These are phyloP conservation scores for Rhagoletis zephyria DNA, from an alignment of 1,140 invertebrate species.

Conservation along the genomic window DNA sequence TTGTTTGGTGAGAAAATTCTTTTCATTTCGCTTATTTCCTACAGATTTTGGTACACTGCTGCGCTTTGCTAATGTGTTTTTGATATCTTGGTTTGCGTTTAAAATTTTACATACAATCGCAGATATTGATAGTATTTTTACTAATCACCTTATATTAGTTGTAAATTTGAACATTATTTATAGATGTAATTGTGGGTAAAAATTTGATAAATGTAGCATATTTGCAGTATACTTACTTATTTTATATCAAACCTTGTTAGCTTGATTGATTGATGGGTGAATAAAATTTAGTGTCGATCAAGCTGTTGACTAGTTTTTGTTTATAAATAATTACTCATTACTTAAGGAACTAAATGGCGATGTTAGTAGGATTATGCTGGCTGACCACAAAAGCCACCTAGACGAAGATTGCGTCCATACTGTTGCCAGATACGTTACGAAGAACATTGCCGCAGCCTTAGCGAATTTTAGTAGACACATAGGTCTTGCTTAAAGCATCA, in stretches of 20 bases:
- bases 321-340: no score
- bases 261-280: no score
- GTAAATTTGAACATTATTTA: background rate
- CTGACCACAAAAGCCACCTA: background rate
- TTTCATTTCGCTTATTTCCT: background rate
- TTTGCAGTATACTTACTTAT: background rate
- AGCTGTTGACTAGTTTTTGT: no score
- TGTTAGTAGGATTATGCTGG: background rate
- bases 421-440: no score
- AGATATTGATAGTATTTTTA: background rate
- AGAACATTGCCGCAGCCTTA: no score
- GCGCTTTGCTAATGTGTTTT: background rate
- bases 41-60: background rate
- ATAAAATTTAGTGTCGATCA: no score
- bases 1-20: slow-evolving; percentile 8
- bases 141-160: background rate
- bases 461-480: no score
- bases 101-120: background rate
- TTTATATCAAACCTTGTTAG: background rate
- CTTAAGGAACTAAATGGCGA: no score
- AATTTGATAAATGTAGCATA: slow-evolving; percentile 30
- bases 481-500: no score
- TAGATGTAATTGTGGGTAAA: background rate
- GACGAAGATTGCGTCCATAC: no score
- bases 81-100: slow-evolving; percentile 24